Evolutionary conservation across 2,888 invertebrate species (phyloP).

Genomic region (Harmothoe impar): DNA sequence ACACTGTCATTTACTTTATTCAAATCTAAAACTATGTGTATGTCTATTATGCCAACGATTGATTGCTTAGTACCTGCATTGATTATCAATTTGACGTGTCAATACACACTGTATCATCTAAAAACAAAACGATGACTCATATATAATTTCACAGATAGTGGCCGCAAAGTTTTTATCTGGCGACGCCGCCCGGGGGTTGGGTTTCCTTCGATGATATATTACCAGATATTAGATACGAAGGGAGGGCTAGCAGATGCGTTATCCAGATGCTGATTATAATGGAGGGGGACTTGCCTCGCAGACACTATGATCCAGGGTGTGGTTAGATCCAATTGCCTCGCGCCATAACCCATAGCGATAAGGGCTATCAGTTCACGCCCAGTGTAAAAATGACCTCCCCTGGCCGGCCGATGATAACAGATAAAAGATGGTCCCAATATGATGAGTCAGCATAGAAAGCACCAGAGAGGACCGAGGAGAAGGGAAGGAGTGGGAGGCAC

Average conservation of each 20-base stretch:
- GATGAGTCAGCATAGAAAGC: slow-evolving; percentile 8
- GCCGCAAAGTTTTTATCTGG: neutral
- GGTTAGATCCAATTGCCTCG: slow-evolving; percentile 31
- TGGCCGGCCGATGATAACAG: neutral
- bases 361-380: slow-evolving; percentile 18
- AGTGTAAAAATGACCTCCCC: slow-evolving; percentile 33
- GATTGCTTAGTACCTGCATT: neutral
- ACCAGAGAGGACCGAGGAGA: neutral
- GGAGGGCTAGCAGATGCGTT: neutral
- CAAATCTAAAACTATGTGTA: too few relatives aligned
- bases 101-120: neutral
- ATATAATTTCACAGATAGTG: neutral
- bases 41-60: neutral
- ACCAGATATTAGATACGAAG: slow-evolving; percentile 25
- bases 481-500: slow-evolving; percentile 4
- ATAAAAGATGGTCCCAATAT: neutral
- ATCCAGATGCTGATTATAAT: slow-evolving; percentile 28
- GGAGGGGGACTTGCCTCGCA: neutral
- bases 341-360: slow-evolving; percentile 22
- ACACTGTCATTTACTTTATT: too few relatives aligned
- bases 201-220: neutral
- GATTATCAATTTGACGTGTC: neutral
- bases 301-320: neutral
- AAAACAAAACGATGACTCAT: slow-evolving; percentile 16
- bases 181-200: neutral